Evolutionary conservation across 2,888 invertebrate species (phyloP), one percentile per base, ranked within the genome.

Genomic region (Agrilus mali): DNA sequence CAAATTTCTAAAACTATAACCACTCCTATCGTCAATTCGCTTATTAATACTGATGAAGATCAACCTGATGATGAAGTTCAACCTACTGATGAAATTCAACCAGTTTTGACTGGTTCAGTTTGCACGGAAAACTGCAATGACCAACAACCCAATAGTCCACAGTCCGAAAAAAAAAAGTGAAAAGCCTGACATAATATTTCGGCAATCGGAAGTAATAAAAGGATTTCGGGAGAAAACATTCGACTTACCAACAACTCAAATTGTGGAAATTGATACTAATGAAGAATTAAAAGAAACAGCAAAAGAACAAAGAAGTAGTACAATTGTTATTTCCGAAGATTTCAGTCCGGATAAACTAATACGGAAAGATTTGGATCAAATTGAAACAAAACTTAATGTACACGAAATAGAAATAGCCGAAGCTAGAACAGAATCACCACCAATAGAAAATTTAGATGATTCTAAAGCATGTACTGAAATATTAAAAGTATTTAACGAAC

Each of bases 361-460:
- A 33, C 33, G 45, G 13, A 41, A 42, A 36, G 16, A 43, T 47
- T 20, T 45, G 50, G 34, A 44, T 50, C 4, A 53, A 58, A 36
- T 34, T 53, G 38, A 58, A 52, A 36, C 51, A 0, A 42, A 50
- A 27, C 43, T 58, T 7, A 56, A 55, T 8, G 55, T 58, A 15
- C 51, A 55, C 3, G 56, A 57, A 50, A 59, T 65, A 40, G 50
- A 53, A 12, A 51, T 57, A 17, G 52, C 54, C 36, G 49, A 49
- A 37, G 55, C 56, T 53, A 60, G 60, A 31, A 63, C 62, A 4
- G 55, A 56, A 44, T 53, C 58, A 43, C 38, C 41, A 41, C 46
- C 41, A 10, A 16, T 43, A 22, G 40, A 43, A 3, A 35, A 13
- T 20, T 32, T 33, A n/a, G 38, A 32, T 12, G 43, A 35, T 8